Conservation (phyloP, 2,113 vertebrate genomes). For the Crotalus helleri region DNA sequence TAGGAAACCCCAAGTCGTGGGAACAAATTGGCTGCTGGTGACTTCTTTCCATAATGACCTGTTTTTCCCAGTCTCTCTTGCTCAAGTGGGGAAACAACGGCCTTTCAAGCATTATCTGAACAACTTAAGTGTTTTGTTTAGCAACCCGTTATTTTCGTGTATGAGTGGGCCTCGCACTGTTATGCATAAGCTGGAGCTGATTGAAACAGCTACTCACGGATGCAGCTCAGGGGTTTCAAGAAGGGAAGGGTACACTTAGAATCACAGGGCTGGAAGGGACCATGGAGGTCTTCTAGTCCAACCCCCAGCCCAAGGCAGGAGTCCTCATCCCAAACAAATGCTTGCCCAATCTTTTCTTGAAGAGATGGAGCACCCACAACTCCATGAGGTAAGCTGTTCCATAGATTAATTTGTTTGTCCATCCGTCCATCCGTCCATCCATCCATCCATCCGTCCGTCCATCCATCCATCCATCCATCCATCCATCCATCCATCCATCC, state of each 20-base stretch:
- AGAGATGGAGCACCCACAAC: background rate
- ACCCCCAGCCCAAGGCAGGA: background rate
- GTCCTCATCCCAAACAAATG: background rate
- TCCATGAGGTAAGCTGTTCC: background rate
- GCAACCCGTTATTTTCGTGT: background rate
- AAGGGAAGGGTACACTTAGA: background rate
- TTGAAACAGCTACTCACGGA: background rate
- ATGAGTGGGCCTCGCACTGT: background rate
- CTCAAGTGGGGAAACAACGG: background rate
- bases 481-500: no score
- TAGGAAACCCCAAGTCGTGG: background rate
- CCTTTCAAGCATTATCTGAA: background rate
- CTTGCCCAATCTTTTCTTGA: background rate
- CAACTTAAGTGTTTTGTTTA: background rate
- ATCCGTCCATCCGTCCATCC: no score
- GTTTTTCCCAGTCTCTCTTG: background rate
- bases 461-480: no score
- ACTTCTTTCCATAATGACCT: background rate
- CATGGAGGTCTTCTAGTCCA: background rate
- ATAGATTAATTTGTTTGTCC: no score
- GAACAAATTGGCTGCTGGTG: background rate
- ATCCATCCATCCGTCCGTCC: no score
- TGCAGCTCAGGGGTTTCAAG: background rate
- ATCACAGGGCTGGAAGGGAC: background rate
- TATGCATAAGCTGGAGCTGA: background rate